Base-by-base conservation (phyloP, 2,113 vertebrate genomes). In the Coracopsis vasa region DNA sequence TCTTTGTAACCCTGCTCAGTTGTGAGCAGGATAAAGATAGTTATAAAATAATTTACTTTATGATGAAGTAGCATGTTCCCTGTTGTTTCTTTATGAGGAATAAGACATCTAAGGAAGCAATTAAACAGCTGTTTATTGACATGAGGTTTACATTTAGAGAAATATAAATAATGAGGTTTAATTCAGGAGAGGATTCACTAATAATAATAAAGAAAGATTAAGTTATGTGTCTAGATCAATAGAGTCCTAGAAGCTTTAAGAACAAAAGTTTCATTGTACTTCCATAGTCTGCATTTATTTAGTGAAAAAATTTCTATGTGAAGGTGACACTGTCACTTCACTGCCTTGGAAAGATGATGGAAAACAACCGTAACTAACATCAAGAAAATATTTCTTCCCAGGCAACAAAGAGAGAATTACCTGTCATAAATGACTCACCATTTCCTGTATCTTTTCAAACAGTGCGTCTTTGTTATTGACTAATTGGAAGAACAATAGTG, bases 401-500 rank as follows among this genome's bases (percentile, higher is more conserved):
- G 82, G 51, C 61, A 95, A 45, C 39, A 58, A 1, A 27, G 51
- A 71, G 50, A 94, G 64, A 93, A 95, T 97, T 88, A 96, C 83
- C 79, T 97, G 86, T 92, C 95, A 94, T 86, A 72, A 94, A 70
- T 95, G 78, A 94, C 48, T 96, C 90, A 95, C 25, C 48, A 92
- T 93, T 95, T 92, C 50, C 70, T 56, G 13, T 91, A 85, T 94
- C 88, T 97, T 95, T 96, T 86, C 94, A 95, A 97, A 95, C 85
- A 97, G 42, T 88, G 25, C 31, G 51, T 47, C 54, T 87, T 81
- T 95, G 41, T 91, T 94, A 86, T 50, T 90, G 61, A 66, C 83
- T 98, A 92, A 96, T 94, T 91, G 94, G 73, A 71, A 96, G 89
- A 96, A 94, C 66, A 97, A 86, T 65, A 87, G 29, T 50, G 23